phyloP scores from a whole-genome alignment of 2,888 invertebrate species.

The Aethes cnicana region DNA sequence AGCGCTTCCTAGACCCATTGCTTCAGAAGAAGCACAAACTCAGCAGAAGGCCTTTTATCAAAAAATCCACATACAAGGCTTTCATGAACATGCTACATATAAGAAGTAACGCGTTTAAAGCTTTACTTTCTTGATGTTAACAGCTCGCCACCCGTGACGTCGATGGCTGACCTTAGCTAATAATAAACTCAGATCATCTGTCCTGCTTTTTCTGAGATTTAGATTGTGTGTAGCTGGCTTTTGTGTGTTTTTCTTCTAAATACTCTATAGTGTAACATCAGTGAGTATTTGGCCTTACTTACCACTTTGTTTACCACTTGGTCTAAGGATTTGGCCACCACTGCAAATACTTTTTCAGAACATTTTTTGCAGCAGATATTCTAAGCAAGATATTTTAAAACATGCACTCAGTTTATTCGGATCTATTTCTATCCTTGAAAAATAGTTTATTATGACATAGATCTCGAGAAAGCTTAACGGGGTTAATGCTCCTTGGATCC shows the following conservation, averaged over 20 bases:
- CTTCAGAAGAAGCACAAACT: too few relatives aligned
- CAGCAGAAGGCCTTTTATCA: too few relatives aligned
- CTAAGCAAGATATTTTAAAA: too few relatives aligned
- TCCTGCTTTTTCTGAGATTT: slow-evolving; percentile 14
- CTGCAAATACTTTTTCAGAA: background rate
- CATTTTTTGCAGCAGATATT: background rate
- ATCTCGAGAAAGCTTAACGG: slow-evolving; percentile 48
- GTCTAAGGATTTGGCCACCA: too few relatives aligned
- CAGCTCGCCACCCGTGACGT: slow-evolving; percentile 19
- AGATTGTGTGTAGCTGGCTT: slow-evolving; percentile 2
- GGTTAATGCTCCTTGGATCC: slow-evolving; percentile 65
- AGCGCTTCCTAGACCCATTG: too few relatives aligned
- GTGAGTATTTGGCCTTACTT: too few relatives aligned
- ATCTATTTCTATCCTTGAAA: slow-evolving; percentile 52
- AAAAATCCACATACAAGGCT: too few relatives aligned
- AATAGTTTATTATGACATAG: slow-evolving; percentile 56
- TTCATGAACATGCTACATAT: too few relatives aligned
- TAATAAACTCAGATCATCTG: slow-evolving; percentile 20
- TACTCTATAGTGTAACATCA: too few relatives aligned
- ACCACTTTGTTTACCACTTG: too few relatives aligned
- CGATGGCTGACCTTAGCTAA: slow-evolving; percentile 24
- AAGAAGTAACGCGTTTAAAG: too few relatives aligned
- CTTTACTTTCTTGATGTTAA: slow-evolving; percentile 24
- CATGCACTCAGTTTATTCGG: slow-evolving; percentile 43
- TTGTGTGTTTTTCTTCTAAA: too few relatives aligned